phyloP scores from a whole-genome alignment of 2,113 vertebrate genomes.

The Prochilodus magdalenae region DNA sequence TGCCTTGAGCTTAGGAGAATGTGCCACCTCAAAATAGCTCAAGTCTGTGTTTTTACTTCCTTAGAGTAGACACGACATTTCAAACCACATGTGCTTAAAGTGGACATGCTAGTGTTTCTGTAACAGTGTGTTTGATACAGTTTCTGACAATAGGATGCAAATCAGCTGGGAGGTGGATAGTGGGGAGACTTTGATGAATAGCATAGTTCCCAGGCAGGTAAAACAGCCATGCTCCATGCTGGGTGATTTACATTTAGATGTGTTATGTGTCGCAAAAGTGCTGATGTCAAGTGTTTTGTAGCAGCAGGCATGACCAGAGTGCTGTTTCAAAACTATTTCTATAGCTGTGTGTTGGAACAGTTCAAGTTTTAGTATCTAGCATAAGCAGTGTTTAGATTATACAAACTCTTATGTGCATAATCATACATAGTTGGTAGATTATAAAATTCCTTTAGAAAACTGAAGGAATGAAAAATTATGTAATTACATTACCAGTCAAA shows the following conservation, averaged over 20 bases:
- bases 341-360: neutral
- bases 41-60: neutral
- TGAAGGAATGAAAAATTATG: no score
- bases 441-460: no score
- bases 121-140: neutral
- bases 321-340: neutral
- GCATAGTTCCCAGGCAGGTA: neutral
- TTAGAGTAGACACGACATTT: slow-evolving; percentile 12
- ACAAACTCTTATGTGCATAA: neutral
- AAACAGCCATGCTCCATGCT: neutral
- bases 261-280: slow-evolving; percentile 18
- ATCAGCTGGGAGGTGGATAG: neutral
- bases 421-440: neutral
- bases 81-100: neutral
- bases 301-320: slow-evolving; percentile 3
- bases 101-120: slow-evolving; percentile 5
- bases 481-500: no score
- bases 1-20: neutral
- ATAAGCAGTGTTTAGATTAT: neutral
- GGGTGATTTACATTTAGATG: slow-evolving; percentile 18
- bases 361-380: neutral
- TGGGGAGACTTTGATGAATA: slow-evolving; percentile 11
- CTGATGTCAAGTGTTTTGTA: slow-evolving; percentile 14
- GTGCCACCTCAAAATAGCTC: neutral
- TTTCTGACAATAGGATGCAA: neutral